These are phyloP conservation scores for Pristionchus japonicus DNA, from an alignment of 2,888 invertebrate species.

Conservation along the genomic window DNA sequence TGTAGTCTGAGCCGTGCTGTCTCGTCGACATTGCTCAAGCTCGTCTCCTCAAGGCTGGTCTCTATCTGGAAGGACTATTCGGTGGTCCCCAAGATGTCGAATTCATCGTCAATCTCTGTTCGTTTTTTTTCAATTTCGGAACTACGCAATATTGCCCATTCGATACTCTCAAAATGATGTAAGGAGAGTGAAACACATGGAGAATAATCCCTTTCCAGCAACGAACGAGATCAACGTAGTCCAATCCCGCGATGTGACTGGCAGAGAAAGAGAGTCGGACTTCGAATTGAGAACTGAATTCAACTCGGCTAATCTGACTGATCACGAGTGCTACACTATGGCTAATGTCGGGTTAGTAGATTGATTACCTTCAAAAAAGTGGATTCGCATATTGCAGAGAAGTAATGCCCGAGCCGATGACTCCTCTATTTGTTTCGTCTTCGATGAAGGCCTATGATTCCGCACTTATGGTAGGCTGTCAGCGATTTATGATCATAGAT, in stretches of 20 bases:
- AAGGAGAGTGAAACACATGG: background rate
- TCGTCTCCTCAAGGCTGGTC: slow-evolving; percentile 76
- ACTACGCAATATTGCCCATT: slow-evolving; percentile 77
- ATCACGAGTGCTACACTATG: slow-evolving; percentile 82
- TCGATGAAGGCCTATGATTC: slow-evolving; percentile 46
- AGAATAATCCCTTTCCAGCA: background rate
- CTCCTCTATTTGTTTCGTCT: slow-evolving; percentile 51
- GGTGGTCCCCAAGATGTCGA: slow-evolving; percentile 85
- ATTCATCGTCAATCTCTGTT: slow-evolving; percentile 81
- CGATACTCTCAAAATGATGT: slow-evolving; percentile 75
- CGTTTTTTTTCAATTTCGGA: background rate
- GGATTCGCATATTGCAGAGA: slow-evolving; percentile 77
- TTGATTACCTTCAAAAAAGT: slow-evolving; percentile 57
- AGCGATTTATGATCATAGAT: background rate
- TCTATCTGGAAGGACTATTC: slow-evolving; percentile 82
- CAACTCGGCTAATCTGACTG: slow-evolving; percentile 82
- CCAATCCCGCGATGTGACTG: slow-evolving; percentile 87
- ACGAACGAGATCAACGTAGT: slow-evolving; percentile 71
- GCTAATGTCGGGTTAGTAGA: slow-evolving; percentile 84
- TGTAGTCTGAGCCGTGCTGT: slow-evolving; percentile 17
- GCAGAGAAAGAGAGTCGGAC: slow-evolving; percentile 84
- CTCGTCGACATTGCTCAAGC: background rate
- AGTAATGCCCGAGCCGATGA: slow-evolving; percentile 76
- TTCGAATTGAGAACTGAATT: slow-evolving; percentile 87
- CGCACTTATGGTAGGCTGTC: slow-evolving; percentile 45